Conservation (phyloP, 2,797 vertebrate genomes). For the Cuculus canorus region DNA sequence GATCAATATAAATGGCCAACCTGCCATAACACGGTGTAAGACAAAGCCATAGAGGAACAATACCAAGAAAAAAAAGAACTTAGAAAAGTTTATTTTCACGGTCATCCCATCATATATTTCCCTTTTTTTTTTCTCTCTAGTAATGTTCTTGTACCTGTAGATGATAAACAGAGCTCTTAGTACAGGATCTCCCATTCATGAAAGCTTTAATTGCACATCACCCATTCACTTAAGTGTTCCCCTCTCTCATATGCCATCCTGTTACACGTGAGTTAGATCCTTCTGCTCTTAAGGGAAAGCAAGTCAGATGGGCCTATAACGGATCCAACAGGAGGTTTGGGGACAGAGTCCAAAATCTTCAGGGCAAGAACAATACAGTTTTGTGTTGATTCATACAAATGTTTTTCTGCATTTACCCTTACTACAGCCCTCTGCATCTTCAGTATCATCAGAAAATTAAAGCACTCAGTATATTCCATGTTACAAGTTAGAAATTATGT, state of each 20-base stretch:
- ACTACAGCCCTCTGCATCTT: not conserved
- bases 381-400: not conserved
- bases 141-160: not conserved
- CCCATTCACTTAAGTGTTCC: not conserved
- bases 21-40: not conserved
- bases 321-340: not conserved
- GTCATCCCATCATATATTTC: not conserved
- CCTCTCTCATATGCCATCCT: not conserved
- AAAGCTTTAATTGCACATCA: not conserved
- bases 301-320: not conserved
- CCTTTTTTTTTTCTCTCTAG: too few species aligned
- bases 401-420: not conserved
- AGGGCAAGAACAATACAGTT: not conserved
- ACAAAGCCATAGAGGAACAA: not conserved
- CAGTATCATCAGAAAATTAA: not conserved
- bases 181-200: not conserved
- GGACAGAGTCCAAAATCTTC: not conserved
- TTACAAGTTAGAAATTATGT: not conserved
- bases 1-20: not conserved
- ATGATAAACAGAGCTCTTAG: not conserved
- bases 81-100: not conserved
- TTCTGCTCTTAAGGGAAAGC: not conserved
- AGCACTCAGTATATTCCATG: not conserved
- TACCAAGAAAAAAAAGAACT: not conserved
- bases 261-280: not conserved